Evolutionary conservation across 2,888 invertebrate genomes (phyloP), one percentile per base, ranked within the genome.

Genomic region (Piscicola geometra): DNA sequence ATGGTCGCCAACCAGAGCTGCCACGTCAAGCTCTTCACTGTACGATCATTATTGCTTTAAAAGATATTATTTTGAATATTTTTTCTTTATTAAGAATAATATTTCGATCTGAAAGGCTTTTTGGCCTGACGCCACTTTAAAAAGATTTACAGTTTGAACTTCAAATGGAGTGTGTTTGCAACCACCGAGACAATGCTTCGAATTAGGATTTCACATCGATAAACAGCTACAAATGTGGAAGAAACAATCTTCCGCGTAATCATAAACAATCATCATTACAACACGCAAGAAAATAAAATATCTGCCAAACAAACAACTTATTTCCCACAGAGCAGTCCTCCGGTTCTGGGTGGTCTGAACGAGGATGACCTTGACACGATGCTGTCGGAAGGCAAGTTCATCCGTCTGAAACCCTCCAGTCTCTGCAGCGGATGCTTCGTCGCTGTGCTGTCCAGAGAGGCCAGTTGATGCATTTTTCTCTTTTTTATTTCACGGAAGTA

Each of bases 371-470:
- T 84, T n/a, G 82, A 83, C 69, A 79, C 78, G 25, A 81, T 82
- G 3, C 80, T 83, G 0, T 81, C 82, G 0, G 71, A 77, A 47
- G 84, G 83, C 15, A 83, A 83, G 76, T 83, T 78, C 73, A 79
- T 83, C 41, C 81, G 81, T 75, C 83, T 82, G 77, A 72, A 77
- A n/a, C 82, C 84, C 1, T 80, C 82, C 30, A 78, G 79, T 25
- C 80, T 78, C 68, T 81, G 82, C 76, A 83, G 82, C 77, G 85
- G 84, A 21, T 84, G 84, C 76, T 85, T 84, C 80, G 80, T 84
- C 18, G 83, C 83, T 52, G 81, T 83, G 28, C 81, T 85, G 3
- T 82, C 83, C 1, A 81, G 83, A 80, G 84, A 84, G 82, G 85
- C 84, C 3, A 18, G 60, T 56, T 9, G 9, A n/a, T 56, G 21